These are phyloP conservation scores for Python bivittatus DNA, from an alignment of 2,113 vertebrate genomes.

Conservation along the genomic window DNA sequence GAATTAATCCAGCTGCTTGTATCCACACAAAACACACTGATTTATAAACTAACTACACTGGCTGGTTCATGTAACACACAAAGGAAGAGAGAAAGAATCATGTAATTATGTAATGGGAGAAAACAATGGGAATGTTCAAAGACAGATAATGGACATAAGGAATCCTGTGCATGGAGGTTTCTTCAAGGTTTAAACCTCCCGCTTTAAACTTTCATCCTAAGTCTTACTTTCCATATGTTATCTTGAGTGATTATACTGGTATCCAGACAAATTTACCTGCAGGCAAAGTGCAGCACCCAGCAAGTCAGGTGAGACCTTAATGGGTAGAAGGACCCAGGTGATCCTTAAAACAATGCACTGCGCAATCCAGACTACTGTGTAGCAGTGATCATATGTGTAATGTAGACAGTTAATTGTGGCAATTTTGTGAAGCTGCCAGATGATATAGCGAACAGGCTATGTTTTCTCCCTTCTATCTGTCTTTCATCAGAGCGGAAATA, in stretches of 20 bases:
- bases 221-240: not conserved
- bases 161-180: not conserved
- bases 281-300: not conserved
- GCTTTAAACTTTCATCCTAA: not conserved
- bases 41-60: not conserved
- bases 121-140: not conserved
- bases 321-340: not conserved
- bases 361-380: not conserved
- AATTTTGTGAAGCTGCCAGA: not conserved
- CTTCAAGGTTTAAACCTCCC: not conserved
- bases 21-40: not conserved
- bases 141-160: not conserved
- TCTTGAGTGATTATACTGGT: not conserved
- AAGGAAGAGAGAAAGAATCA: not conserved
- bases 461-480: not conserved
- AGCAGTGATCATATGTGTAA: not conserved
- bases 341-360: not conserved
- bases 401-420: not conserved
- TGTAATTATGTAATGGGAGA: not conserved
- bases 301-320: not conserved
- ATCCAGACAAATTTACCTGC: not conserved
- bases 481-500: not conserved
- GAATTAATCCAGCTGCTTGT: not conserved
- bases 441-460: not conserved
- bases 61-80: not conserved